These are phyloP conservation scores for Gavialis gangeticus DNA, from an alignment of 2,113 vertebrate species.

Conservation along the genomic window DNA sequence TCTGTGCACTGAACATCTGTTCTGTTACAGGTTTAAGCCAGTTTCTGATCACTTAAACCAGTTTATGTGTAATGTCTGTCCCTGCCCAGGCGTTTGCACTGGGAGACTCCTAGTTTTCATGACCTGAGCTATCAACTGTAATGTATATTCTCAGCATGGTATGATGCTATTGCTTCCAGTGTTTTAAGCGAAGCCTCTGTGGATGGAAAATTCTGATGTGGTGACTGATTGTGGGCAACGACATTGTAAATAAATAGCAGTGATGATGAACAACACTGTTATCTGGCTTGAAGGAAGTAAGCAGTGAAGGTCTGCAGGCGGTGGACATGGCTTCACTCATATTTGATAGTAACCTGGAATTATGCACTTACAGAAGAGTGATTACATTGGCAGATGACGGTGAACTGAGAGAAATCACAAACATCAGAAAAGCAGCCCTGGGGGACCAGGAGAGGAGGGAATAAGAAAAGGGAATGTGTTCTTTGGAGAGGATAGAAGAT, in stretches of 20 bases:
- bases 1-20: too few species aligned
- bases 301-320: background rate
- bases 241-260: background rate
- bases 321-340: background rate
- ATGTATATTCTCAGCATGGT: background rate
- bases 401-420: background rate
- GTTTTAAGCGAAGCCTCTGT: background rate
- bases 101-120: background rate
- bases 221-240: background rate
- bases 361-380: background rate
- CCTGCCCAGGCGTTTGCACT: too few species aligned
- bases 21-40: too few species aligned
- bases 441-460: background rate
- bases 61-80: too few species aligned
- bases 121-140: background rate
- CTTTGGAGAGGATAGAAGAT: background rate
- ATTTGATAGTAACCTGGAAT: background rate
- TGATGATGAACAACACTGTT: background rate
- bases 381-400: background rate
- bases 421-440: background rate
- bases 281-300: background rate
- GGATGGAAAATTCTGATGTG: background rate
- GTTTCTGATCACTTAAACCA: too few species aligned
- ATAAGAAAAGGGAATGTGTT: background rate
- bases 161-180: background rate